Evolutionary conservation across 2,888 invertebrate species (phyloP).

Genomic region (Lysandra bellargus): DNA sequence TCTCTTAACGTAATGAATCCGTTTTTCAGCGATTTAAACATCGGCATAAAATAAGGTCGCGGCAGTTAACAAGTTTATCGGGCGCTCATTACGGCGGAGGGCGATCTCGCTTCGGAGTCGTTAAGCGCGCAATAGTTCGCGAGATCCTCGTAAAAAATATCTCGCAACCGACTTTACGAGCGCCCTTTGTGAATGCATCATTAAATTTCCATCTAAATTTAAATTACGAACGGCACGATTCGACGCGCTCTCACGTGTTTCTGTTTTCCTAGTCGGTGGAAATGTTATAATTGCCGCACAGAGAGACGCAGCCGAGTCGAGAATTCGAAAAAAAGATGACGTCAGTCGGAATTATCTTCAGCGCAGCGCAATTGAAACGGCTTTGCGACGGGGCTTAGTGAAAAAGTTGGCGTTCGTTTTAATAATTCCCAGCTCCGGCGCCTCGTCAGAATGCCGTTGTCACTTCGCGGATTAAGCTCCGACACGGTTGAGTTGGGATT

Average conservation of each 20-base stretch:
- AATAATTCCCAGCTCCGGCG: slow-evolving; percentile 80
- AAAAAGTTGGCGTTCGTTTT: slow-evolving; percentile 81
- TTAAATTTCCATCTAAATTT: slow-evolving; percentile 81
- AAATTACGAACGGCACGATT: slow-evolving; percentile 76
- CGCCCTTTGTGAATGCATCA: slow-evolving; percentile 80
- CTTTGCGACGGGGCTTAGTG: slow-evolving; percentile 80
- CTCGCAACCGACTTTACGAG: slow-evolving; percentile 80
- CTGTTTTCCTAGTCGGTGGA: slow-evolving; percentile 79
- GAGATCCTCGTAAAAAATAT: slow-evolving; percentile 81
- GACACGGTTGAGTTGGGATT: slow-evolving; percentile 79
- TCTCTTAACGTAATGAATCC: slow-evolving; percentile 71
- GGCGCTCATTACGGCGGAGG: slow-evolving; percentile 80
- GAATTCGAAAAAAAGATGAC: slow-evolving; percentile 80
- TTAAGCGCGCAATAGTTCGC: slow-evolving; percentile 81
- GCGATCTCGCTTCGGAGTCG: slow-evolving; percentile 80
- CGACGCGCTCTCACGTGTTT: slow-evolving; percentile 77
- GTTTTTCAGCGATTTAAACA: slow-evolving; percentile 77
- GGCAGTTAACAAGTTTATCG: slow-evolving; percentile 80
- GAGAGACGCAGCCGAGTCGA: slow-evolving; percentile 74
- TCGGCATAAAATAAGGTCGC: slow-evolving; percentile 78
- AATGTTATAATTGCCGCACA: slow-evolving; percentile 80
- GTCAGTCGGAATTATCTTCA: slow-evolving; percentile 81
- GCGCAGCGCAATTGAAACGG: slow-evolving; percentile 81
- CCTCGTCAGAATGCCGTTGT: slow-evolving; percentile 81
- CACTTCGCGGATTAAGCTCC: slow-evolving; percentile 80